phyloP scores from a whole-genome alignment of 2,797 vertebrate genomes.

The Micromesistius poutassou region DNA sequence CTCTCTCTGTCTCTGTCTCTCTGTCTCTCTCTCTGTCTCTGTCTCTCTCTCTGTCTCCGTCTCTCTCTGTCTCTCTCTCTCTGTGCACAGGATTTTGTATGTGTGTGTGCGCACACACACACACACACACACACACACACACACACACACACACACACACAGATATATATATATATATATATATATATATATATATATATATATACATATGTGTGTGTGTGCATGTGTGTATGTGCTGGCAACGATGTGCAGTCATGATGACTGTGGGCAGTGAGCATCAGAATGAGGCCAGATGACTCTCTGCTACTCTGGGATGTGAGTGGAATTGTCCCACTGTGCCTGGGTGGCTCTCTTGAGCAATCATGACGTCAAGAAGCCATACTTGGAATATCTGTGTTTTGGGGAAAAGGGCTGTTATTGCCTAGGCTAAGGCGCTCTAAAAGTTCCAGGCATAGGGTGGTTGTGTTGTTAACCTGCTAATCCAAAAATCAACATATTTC shows the following conservation, averaged over 20 bases:
- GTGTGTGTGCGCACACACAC: not conserved
- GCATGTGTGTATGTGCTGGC: not conserved
- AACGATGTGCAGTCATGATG: constrained; percentile 32
- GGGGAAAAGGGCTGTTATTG: not conserved
- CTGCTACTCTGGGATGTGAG: constrained; percentile 32
- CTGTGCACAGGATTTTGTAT: not conserved
- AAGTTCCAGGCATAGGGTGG: not conserved
- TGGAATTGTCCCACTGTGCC: constrained; percentile 32
- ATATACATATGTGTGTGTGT: not conserved
- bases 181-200: not conserved
- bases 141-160: no score
- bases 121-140: no score
- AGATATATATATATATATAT: not conserved
- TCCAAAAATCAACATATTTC: not conserved
- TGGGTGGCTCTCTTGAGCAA: constrained; percentile 10
- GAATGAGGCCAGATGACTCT: constrained; percentile 38
- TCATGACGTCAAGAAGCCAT: constrained; percentile 16
- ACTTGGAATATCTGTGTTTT: constrained; percentile 16
- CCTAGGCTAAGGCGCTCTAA: not conserved
- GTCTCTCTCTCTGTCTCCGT: no score
- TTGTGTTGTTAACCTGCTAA: not conserved
- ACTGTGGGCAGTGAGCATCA: constrained; percentile 31
- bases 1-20: no score
- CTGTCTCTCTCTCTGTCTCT: no score
- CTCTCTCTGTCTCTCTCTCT: no score